Evolutionary conservation across 2,888 invertebrate species (phyloP).

Genomic region (Habrosyne pyritoides): DNA sequence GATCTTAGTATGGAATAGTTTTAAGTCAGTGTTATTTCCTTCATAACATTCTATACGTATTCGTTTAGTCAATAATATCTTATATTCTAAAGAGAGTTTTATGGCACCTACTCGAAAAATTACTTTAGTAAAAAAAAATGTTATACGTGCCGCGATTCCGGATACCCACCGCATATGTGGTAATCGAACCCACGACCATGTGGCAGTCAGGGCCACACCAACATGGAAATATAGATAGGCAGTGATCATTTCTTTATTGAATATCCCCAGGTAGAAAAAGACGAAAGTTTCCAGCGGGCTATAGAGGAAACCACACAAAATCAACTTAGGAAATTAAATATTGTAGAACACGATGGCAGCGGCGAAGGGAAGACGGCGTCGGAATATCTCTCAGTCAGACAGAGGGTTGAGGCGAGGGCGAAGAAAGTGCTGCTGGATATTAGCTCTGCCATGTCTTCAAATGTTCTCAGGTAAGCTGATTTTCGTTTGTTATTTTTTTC

Average conservation of each 20-base stretch:
- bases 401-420: slow-evolving; percentile 86
- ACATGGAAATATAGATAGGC: not conserved
- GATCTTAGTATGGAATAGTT: too few species aligned
- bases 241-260: not conserved
- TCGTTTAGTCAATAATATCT: too few species aligned
- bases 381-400: slow-evolving; percentile 80
- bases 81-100: too few species aligned
- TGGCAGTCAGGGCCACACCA: too few species aligned
- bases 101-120: too few species aligned
- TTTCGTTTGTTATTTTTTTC: too few species aligned
- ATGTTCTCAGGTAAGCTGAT: slow-evolving; percentile 68
- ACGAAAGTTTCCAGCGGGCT: slow-evolving; percentile 87
- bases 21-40: too few species aligned
- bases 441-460: slow-evolving; percentile 92
- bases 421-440: slow-evolving; percentile 88
- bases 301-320: slow-evolving; percentile 88
- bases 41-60: too few species aligned
- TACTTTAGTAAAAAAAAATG: too few species aligned
- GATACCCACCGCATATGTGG: too few species aligned
- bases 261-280: slow-evolving; percentile 84
- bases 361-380: slow-evolving; percentile 57
- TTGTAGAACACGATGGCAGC: slow-evolving; percentile 49
- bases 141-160: too few species aligned
- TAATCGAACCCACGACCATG: too few species aligned
- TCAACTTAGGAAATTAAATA: slow-evolving; percentile 68